Conservation (phyloP, 1,140 invertebrate genomes). For the Mamestra configurata region DNA sequence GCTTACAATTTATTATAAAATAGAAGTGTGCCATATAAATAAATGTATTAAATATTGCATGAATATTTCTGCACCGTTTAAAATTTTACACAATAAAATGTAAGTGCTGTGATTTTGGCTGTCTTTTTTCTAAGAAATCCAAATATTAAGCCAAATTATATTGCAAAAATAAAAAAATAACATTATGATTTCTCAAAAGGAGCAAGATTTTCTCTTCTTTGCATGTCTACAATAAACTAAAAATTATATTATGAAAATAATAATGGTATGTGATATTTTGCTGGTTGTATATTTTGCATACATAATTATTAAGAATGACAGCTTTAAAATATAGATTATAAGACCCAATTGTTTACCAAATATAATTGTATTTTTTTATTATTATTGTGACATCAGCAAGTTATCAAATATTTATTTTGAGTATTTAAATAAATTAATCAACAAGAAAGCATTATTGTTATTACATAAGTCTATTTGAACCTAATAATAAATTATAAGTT, state of each 20-base stretch:
- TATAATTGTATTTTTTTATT: conserved; percentile 12
- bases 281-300: conserved; percentile 63
- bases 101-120: conserved; percentile 47
- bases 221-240: conserved; percentile 54
- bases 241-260: conserved; percentile 49
- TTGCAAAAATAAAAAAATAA: background rate
- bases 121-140: conserved; percentile 25
- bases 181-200: conserved; percentile 17
- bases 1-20: conserved; percentile 24
- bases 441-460: background rate
- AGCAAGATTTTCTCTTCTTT: conserved; percentile 12
- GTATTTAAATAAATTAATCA: conserved; percentile 3
- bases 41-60: conserved; percentile 38
- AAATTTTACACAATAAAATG: conserved; percentile 33
- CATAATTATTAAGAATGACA: conserved; percentile 60
- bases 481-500: background rate
- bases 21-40: conserved; percentile 28
- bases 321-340: conserved; percentile 61
- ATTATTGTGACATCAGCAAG: conserved; percentile 24
- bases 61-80: conserved; percentile 40
- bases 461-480: background rate
- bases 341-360: conserved; percentile 42
- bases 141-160: conserved; percentile 12
- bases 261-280: conserved; percentile 66
- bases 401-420: background rate